Percentiles rank a stretch among this genome's conserved stretches.
Conservation (phyloP, 2,888 invertebrate species). For the Uloborus plumipes region DNA sequence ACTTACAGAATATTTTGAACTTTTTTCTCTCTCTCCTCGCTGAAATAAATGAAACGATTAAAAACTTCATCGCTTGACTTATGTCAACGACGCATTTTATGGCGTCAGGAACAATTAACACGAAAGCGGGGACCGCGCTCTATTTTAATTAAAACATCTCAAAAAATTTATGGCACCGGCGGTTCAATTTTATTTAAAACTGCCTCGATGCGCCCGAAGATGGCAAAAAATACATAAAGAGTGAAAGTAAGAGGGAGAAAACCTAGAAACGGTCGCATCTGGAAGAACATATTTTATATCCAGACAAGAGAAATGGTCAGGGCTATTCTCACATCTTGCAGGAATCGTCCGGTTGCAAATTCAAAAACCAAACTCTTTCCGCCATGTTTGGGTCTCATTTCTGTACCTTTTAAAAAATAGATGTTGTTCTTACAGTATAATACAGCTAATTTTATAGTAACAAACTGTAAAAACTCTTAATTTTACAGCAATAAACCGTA, state of each 20-base stretch:
- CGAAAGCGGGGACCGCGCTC: conserved; percentile 24
- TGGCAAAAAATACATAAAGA: neutral
- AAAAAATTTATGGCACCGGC: conserved; percentile 41
- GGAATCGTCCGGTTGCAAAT: conserved; percentile 42
- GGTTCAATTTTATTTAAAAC: conserved; percentile 54
- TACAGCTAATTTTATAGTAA: too few species aligned
- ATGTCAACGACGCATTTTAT: conserved; percentile 47
- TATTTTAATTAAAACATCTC: conserved; percentile 55
- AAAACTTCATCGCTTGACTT: conserved; percentile 45
- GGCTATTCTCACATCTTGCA: conserved; percentile 55
- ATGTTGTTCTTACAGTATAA: too few species aligned
- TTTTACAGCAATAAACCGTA: too few species aligned
- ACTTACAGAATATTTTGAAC: too few species aligned
- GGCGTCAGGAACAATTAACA: conserved; percentile 48
- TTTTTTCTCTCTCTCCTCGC: neutral
- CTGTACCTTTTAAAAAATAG: too few species aligned
- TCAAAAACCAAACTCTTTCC: too few species aligned
- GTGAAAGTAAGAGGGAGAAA: conserved; percentile 14
- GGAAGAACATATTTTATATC: conserved; percentile 64
- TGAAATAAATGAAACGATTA: conserved; percentile 36
- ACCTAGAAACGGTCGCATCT: conserved; percentile 49
- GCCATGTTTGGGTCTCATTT: neutral
- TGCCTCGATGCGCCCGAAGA: conserved; percentile 1
- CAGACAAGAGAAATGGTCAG: conserved; percentile 63
- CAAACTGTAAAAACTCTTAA: too few species aligned